A percentile compares a stretch with the other conserved stretches of the same genome.
These are phyloP conservation scores for Bergia sp. DNA, from an alignment of 92 coral and sea anemone species.

Conservation along the genomic window DNA sequence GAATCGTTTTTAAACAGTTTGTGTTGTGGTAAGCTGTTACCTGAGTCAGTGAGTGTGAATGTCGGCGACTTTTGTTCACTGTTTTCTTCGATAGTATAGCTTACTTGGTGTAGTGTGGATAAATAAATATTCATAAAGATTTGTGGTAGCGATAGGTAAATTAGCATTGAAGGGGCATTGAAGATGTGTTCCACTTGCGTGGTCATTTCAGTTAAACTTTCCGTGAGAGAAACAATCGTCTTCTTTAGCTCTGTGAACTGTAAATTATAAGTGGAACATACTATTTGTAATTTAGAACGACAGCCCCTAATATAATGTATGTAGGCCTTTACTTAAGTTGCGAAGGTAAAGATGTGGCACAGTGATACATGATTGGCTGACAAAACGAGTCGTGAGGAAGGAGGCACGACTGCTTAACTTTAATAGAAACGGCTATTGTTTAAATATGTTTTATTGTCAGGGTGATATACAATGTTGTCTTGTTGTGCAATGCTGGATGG, in stretches of 20 bases:
- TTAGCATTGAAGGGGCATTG: no score
- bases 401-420: background rate
- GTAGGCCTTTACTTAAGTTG: no score
- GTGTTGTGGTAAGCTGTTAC: no score
- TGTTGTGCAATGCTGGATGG: no score
- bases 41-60: no score
- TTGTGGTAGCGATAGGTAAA: no score
- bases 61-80: no score
- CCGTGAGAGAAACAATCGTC: background rate
- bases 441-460: background rate
- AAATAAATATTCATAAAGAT: no score
- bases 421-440: background rate
- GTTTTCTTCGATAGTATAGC: no score
- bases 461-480: background rate
- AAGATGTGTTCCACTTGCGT: background rate
- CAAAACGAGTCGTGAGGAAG: background rate
- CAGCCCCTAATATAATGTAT: no score
- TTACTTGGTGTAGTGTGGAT: no score
- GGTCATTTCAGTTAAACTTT: background rate
- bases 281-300: background rate
- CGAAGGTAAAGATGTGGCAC: background rate
- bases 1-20: no score
- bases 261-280: background rate
- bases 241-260: background rate
- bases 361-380: slow-evolving; percentile 17